These are phyloP conservation scores for Cydia splendana DNA, from an alignment of 1,140 invertebrate genomes.

Conservation along the genomic window DNA sequence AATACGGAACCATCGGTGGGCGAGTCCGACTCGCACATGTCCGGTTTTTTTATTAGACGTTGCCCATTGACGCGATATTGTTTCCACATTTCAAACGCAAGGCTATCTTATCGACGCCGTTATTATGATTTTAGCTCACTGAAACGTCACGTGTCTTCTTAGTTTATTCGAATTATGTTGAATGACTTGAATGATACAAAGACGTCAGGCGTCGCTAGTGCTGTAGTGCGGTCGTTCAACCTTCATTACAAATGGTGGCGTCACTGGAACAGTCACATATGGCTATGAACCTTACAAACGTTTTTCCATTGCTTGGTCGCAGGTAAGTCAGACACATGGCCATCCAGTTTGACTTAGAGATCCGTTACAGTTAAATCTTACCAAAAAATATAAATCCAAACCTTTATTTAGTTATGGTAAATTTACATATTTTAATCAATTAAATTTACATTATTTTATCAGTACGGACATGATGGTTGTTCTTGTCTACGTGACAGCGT, in stretches of 20 bases:
- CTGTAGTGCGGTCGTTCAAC: conserved; percentile 19
- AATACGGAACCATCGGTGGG: no score
- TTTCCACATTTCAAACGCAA: conserved; percentile 18
- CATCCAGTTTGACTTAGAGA: no score
- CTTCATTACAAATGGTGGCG: conserved; percentile 9
- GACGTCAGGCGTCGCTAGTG: background rate
- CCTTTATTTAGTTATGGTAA: no score
- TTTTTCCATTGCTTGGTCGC: no score
- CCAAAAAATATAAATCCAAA: no score
- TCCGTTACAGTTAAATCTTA: no score
- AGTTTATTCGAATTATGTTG: background rate
- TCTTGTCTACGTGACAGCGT: no score
- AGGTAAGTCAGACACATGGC: no score
- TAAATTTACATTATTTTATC: no score
- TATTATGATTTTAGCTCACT: conserved; percentile 6
- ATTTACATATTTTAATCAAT: no score
- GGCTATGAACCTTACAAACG: conserved; percentile 4
- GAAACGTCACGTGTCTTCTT: background rate
- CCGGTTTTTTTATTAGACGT: background rate
- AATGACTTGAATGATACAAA: background rate
- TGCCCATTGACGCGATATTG: conserved; percentile 1
- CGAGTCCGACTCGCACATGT: no score
- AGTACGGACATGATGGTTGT: no score
- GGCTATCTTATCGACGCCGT: conserved; percentile 4
- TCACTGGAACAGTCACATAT: background rate